These are phyloP conservation scores for Druceiella hillmani DNA, from an alignment of 2,888 invertebrate genomes.

Conservation along the genomic window DNA sequence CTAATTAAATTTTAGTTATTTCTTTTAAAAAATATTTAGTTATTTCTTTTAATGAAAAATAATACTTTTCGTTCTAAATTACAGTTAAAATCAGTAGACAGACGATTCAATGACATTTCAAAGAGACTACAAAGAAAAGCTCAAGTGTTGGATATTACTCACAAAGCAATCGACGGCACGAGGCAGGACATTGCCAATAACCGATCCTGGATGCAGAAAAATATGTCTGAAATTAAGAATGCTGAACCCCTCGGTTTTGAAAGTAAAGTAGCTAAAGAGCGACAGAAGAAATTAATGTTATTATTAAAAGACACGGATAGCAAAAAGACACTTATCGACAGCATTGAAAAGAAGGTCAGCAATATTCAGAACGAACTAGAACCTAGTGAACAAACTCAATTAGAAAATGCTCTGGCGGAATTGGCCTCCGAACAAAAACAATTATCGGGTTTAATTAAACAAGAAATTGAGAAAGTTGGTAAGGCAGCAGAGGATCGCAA, in stretches of 20 bases:
- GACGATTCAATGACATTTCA: conserved; percentile 76
- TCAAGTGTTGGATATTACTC: conserved; percentile 77
- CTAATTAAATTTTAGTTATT: no score
- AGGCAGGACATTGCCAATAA: conserved; percentile 74
- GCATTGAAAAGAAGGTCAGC: conserved; percentile 75
- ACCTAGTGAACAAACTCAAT: conserved; percentile 72
- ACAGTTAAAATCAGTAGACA: conserved; percentile 74
- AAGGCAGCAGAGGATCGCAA: conserved; percentile 67
- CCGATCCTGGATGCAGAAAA: conserved; percentile 74
- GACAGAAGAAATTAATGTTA: conserved; percentile 64
- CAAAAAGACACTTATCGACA: conserved; percentile 76
- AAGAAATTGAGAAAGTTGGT: conserved; percentile 66
- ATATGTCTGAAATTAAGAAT: conserved; percentile 60
- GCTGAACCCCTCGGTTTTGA: conserved; percentile 70
- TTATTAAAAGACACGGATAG: conserved; percentile 80
- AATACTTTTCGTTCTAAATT: conserved; percentile 23
- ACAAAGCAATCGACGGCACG: conserved; percentile 77
- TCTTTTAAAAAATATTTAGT: conserved; percentile 6
- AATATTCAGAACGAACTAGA: conserved; percentile 84
- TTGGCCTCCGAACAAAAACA: conserved; percentile 71
- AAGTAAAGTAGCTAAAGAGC: conserved; percentile 69
- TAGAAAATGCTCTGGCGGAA: conserved; percentile 67
- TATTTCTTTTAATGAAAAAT: conserved; percentile 3
- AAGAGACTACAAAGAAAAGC: conserved; percentile 81
- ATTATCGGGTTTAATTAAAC: conserved; percentile 63